phyloP scores from a whole-genome alignment of 30 jellyfish, hydroid and myxozoan species.

The Pelagia noctiluca region DNA sequence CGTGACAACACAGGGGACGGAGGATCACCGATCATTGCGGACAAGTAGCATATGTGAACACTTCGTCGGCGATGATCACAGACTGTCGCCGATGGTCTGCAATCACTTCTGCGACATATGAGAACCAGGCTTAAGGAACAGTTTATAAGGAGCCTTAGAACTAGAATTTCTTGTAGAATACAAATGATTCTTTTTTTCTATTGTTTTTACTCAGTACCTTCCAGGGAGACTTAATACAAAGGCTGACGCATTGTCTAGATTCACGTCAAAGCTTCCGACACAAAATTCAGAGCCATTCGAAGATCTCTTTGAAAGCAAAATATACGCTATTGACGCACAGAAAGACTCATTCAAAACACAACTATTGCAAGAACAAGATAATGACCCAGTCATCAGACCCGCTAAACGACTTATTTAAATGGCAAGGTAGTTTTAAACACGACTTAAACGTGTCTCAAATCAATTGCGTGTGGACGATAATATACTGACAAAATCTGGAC shows the following conservation, averaged over 20 bases:
- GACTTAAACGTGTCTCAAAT: conserved; percentile 43
- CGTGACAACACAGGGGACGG: too few species aligned
- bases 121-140: too few species aligned
- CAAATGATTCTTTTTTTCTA: too few species aligned
- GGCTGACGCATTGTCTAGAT: conserved; percentile 67
- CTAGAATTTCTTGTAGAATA: too few species aligned
- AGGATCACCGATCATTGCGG: too few species aligned
- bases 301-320: conserved; percentile 41
- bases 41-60: too few species aligned
- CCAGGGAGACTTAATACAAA: conserved; percentile 48
- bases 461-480: conserved; percentile 34
- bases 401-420: not conserved
- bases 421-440: not conserved
- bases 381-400: conserved; percentile 21
- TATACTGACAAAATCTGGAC: conserved; percentile 38
- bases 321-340: conserved; percentile 1
- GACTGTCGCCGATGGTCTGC: too few species aligned
- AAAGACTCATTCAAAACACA: conserved; percentile 15
- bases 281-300: conserved; percentile 42
- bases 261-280: conserved; percentile 20
- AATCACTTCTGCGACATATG: too few species aligned
- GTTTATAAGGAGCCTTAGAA: too few species aligned
- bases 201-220: too few species aligned
- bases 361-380: conserved; percentile 12
- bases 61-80: too few species aligned